phyloP scores from a whole-genome alignment of 2,888 invertebrate genomes.

The Piscicola geometra region DNA sequence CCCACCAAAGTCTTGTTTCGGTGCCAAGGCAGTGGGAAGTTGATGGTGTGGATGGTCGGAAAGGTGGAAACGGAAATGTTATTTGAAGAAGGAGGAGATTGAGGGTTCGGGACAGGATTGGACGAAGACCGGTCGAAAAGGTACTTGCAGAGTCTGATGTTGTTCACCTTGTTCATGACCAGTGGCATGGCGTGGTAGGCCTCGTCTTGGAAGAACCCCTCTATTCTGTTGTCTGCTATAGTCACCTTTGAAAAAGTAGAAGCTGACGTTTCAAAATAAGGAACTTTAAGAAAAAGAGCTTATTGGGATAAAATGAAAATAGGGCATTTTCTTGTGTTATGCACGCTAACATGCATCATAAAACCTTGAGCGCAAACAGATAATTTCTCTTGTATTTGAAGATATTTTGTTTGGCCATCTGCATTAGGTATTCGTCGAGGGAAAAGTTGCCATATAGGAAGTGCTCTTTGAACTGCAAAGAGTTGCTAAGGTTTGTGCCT shows the following conservation, averaged over 20 bases:
- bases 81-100: no score
- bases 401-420: constrained; percentile 10
- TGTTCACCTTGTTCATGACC: constrained; percentile 59
- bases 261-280: no score
- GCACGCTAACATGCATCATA: no score
- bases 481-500: not conserved
- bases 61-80: no score
- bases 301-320: no score
- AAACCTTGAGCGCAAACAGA: constrained; percentile 19
- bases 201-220: constrained; percentile 73
- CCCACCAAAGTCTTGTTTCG: not conserved
- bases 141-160: constrained; percentile 42
- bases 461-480: not conserved
- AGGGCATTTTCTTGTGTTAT: no score
- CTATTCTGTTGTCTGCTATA: no score
- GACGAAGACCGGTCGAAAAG: not conserved
- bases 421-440: no score
- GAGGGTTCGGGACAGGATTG: no score
- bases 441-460: no score
- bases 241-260: no score
- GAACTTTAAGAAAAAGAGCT: no score
- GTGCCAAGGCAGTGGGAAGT: constrained; percentile 65
- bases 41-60: constrained; percentile 58
- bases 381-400: constrained; percentile 28
- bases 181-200: constrained; percentile 70